These are phyloP conservation scores for Rafetus swinhoei DNA, from an alignment of 2,113 vertebrate genomes.

Conservation along the genomic window DNA sequence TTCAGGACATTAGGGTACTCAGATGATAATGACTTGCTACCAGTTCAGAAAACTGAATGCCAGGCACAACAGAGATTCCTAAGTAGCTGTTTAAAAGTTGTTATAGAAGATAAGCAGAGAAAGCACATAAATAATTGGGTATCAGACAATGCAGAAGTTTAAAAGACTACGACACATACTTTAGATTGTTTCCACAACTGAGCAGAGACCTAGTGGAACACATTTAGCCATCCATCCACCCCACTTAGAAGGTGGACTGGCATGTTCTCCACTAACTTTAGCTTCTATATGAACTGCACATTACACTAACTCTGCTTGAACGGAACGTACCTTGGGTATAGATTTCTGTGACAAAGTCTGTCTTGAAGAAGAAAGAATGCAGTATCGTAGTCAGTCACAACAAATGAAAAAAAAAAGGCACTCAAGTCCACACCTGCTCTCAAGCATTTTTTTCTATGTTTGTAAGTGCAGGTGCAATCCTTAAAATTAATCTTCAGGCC, in stretches of 20 bases:
- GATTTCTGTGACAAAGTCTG: neutral
- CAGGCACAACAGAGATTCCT: neutral
- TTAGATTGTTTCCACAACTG: neutral
- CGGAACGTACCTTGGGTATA: neutral
- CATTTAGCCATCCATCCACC: neutral
- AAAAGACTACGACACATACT: neutral
- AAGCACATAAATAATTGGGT: neutral
- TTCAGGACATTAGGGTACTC: neutral
- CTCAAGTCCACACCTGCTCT: neutral
- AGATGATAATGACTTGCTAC: neutral
- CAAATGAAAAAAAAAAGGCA: neutral
- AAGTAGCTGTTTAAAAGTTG: constrained; percentile 11
- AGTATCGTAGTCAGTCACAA: constrained; percentile 1
- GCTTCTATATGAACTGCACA: neutral
- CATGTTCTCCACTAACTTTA: neutral
- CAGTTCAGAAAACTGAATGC: neutral
- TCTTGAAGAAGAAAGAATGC: neutral
- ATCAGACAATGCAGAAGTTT: neutral
- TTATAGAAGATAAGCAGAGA: neutral
- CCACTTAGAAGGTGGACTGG: neutral
- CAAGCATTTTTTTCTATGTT: neutral
- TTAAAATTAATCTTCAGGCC: neutral
- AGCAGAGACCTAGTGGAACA: neutral
- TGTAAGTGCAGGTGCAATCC: neutral
- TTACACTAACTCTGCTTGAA: rapidly evolving